phyloP scores from a whole-genome alignment of 2,797 vertebrate genomes.

The Melanotaenia boesemani region DNA sequence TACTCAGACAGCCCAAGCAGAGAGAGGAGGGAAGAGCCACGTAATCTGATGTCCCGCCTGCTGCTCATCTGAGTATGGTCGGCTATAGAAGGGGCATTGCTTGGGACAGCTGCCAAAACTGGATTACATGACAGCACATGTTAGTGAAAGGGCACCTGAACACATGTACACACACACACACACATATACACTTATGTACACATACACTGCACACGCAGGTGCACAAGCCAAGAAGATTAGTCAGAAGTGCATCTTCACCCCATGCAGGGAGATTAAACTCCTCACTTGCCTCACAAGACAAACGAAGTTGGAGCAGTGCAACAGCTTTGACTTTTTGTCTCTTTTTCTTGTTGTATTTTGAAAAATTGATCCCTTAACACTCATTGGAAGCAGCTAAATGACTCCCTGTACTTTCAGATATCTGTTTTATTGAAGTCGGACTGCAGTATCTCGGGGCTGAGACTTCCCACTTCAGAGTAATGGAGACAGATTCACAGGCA shows the following conservation, averaged over 20 bases:
- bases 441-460: constrained; percentile 11
- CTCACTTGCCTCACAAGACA: constrained; percentile 28
- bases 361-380: background rate
- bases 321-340: constrained; percentile 17
- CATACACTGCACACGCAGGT: constrained; percentile 32
- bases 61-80: constrained; percentile 33
- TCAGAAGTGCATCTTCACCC: constrained; percentile 35
- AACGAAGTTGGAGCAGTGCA: constrained; percentile 1
- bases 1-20: constrained; percentile 34
- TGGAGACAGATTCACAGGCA: constrained; percentile 41
- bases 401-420: constrained; percentile 40
- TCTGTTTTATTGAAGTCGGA: constrained; percentile 37
- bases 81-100: constrained; percentile 18
- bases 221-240: constrained; percentile 63
- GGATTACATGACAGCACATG: constrained; percentile 68
- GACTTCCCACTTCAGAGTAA: constrained; percentile 20
- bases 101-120: constrained; percentile 60
- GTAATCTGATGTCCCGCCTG: constrained; percentile 70
- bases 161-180: constrained; percentile 25
- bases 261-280: constrained; percentile 54
- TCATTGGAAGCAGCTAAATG: constrained; percentile 26
- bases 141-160: constrained; percentile 61
- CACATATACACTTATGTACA: constrained; percentile 26
- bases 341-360: background rate
- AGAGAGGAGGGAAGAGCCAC: constrained; percentile 25